phyloP scores from a whole-genome alignment of 2,113 vertebrate species.

The Lampris incognitus region DNA sequence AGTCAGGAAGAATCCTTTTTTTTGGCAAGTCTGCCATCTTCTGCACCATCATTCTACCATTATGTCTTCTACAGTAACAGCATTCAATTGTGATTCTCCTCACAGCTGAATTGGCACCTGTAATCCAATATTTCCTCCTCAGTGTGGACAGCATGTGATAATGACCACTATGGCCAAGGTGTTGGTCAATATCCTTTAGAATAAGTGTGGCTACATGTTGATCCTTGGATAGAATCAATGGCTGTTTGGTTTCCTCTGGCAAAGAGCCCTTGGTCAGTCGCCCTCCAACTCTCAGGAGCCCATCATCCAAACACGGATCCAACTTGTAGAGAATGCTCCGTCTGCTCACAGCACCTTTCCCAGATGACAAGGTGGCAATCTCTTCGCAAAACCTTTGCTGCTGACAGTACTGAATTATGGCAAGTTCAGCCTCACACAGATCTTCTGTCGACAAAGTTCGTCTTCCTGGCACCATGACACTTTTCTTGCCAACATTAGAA shows the following conservation, averaged over 20 bases:
- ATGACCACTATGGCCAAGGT: background rate
- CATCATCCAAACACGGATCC: background rate
- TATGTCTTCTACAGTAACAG: background rate
- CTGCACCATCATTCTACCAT: background rate
- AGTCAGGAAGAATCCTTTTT: no score
- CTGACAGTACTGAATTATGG: no score
- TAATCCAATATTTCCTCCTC: background rate
- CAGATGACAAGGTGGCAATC: no score
- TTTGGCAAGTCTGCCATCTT: no score
- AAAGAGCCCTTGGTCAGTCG: no score
- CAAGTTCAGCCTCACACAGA: no score
- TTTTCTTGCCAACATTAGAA: no score
- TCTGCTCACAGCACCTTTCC: no score
- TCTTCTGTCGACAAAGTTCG: no score
- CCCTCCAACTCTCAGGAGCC: no score
- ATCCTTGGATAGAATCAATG: background rate
- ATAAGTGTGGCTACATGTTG: background rate
- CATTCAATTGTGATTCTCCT: background rate
- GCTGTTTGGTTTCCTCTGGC: background rate
- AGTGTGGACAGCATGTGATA: background rate
- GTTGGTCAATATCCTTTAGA: background rate
- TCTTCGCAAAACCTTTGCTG: no score
- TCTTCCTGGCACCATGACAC: no score
- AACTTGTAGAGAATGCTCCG: background rate
- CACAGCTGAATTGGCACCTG: background rate